Percentiles rank a stretch among this genome's conserved stretches.
phyloP scores from a whole-genome alignment of 2,888 invertebrate species.

The Hirudinaria manillensis region DNA sequence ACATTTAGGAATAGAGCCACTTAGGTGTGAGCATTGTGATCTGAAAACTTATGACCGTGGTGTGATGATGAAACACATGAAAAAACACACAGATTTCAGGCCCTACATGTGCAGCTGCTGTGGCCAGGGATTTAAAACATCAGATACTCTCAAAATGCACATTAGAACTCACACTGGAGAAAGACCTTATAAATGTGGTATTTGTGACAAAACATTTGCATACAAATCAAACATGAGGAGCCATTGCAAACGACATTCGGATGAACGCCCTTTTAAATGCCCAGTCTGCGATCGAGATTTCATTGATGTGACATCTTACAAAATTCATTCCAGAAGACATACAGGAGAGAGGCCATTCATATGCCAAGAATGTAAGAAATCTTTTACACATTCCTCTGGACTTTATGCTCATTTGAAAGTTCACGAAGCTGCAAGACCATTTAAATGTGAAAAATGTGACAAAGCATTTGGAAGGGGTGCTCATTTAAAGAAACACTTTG shows the following conservation, averaged over 20 bases:
- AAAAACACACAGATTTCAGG: constrained; percentile 15
- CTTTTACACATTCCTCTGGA: constrained; percentile 21
- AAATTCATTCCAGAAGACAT: constrained; percentile 17
- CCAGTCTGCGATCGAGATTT: constrained; percentile 1
- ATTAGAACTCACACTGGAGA: constrained; percentile 24
- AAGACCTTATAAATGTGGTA: constrained; percentile 17
- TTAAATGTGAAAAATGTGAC: constrained; percentile 18
- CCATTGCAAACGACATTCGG: constrained; percentile 22
- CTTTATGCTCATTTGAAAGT: constrained; percentile 18
- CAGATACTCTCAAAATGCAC: constrained; percentile 24
- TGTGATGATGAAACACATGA: constrained; percentile 24
- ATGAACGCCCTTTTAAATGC: constrained; percentile 11
- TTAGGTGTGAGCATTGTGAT: constrained; percentile 7
- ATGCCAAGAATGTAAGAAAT: constrained; percentile 16
- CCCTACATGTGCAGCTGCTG: constrained; percentile 27
- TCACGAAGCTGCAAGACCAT: constrained; percentile 6
- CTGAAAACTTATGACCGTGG: constrained; percentile 11
- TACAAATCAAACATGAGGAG: constrained; percentile 25
- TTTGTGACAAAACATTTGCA: constrained; percentile 19
- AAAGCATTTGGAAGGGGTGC: constrained; percentile 22
- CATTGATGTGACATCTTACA: constrained; percentile 19
- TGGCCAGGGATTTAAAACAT: constrained; percentile 24
- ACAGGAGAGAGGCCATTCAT: constrained; percentile 24
- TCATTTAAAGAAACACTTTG: constrained; percentile 18
- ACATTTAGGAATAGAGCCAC: background rate